phyloP scores from a whole-genome alignment of 2,797 vertebrate species.

The Sebastolobus altivelis region DNA sequence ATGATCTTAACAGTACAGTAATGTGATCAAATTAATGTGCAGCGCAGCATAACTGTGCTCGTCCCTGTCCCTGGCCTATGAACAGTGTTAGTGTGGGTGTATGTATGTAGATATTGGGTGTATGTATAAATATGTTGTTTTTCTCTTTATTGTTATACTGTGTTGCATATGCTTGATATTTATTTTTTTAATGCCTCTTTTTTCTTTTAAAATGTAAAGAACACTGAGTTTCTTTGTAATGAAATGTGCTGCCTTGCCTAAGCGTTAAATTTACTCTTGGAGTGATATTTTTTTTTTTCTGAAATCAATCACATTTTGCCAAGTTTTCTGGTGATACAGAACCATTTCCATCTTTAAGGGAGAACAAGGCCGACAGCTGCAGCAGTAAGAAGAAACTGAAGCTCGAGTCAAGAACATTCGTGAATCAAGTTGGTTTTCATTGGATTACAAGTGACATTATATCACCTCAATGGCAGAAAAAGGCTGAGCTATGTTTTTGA shows the following conservation, averaged over 20 bases:
- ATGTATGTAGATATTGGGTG: too few species aligned
- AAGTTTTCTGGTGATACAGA: conserved; percentile 14
- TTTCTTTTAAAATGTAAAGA: too few species aligned
- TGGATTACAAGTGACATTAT: conserved; percentile 33
- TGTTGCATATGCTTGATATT: too few species aligned
- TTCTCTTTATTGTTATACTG: too few species aligned
- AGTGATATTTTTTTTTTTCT: not conserved
- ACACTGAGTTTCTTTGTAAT: too few species aligned
- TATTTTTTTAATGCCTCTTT: too few species aligned
- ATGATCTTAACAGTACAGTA: conserved; percentile 27
- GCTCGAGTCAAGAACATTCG: conserved; percentile 27
- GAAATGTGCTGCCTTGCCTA: too few species aligned
- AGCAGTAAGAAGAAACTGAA: conserved; percentile 4
- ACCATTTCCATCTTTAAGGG: not conserved
- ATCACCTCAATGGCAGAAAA: not conserved
- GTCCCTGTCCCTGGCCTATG: not conserved
- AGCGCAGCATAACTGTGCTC: conserved; percentile 4
- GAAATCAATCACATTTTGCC: not conserved
- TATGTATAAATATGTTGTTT: too few species aligned
- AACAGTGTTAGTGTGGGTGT: too few species aligned
- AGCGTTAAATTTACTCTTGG: not conserved
- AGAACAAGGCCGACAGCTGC: conserved; percentile 4
- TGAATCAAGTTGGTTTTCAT: conserved; percentile 30
- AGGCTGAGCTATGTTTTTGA: not conserved
- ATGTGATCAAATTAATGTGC: conserved; percentile 33